Base-by-base conservation (phyloP, 2,888 invertebrate species). In the Limnephilus marmoratus region DNA sequence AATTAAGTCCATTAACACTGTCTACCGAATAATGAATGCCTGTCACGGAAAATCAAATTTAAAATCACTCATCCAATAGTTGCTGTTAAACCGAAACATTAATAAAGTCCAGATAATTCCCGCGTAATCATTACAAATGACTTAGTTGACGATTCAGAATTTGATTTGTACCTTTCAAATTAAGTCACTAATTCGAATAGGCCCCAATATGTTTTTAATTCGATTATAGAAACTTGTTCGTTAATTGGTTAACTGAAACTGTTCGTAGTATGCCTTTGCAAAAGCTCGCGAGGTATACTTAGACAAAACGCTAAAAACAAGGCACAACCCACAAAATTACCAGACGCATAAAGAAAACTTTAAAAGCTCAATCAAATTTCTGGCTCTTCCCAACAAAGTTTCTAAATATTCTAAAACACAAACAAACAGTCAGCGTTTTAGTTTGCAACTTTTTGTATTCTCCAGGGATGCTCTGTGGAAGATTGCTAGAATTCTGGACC, bases 121-220 rank as follows among this genome's bases (percentile, higher is more conserved):
- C 1, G 68, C 68, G 53, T 87, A 87, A 87, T 53, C 53, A 87
- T 87, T 53, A 87, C 87, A 87, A 53, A 87, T 87, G 87, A 53
- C 53, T 87, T 53, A 12, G 49, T 53, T 87, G 53, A 87, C 87
- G 29, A 49, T 18, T 87, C 34, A 13, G 53, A 87, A 87, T 87
- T 87, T 87, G 87, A 87, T 87, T 87, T 68, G 87, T 87, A 87
- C 53, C 53, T 87, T 53, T 87, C 87, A 87, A 87, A 87, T 87
- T 87, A 87, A 31, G 49, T 53, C 87, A 87, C 87, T 87, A 87
- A 87, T 87, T 87, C 87, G 53, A 87, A 87, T 53, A 87, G 87
- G 87, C 87, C 87, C 37, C 87, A 53, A 87, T 87, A 87, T 37
- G 87, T 87, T 87, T 87, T 87, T 87, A 53, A 87, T 87, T 87